Base-by-base conservation (phyloP, 2,888 invertebrate genomes). In the Rosalia funebris region DNA sequence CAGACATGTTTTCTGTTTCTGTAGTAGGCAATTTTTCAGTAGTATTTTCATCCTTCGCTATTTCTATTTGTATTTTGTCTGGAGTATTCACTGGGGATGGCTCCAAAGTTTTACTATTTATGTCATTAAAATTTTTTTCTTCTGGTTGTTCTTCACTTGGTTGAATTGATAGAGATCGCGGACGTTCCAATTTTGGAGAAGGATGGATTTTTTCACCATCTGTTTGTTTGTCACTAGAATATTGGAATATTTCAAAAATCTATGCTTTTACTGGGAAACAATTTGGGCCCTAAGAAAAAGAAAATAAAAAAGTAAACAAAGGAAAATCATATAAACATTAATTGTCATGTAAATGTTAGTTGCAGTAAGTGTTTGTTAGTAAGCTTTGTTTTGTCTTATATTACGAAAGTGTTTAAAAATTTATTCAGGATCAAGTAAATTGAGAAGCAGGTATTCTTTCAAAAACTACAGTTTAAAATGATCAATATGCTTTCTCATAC, bases 81-180 rank as follows among this genome's bases (percentile, higher is more conserved):
- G 19, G n/a, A 2, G 15, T 52, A 25, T 5, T 47, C 37, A 7
- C 52, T 14, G 34, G 53, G 39, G 54, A 47, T 10, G 25, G 1
- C 9, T 20, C 31, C 7, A 34, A 9, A 15, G 37, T 46, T 12
- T 60, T 46, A 10, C 17, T 41, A 65, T 68, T 66, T 59, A 61
- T 53, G 60, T 69, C 65, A 36, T 60, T 61, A 20, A 55, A 52
- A 45, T 70, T 41, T 47, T 65, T 56, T 45, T 66, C 65, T 53
- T 71, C 79, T 72, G 52, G 42, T 36, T 75, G 76, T 75, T 81
- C 81, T 76, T 79, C 82, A 79, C 81, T 83, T 75, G 81, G 81
- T 79, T 80, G 81, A 73, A 81, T 83, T 75, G 83, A 82, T 75
- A 85, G 82, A 75, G 84, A 83, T 76, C 81, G 82, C 72, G 83